Evolutionary conservation across 2,888 invertebrate species (phyloP), one percentile per base, ranked within the genome.

Genomic region (Sinopyrophorus schimmeli): DNA sequence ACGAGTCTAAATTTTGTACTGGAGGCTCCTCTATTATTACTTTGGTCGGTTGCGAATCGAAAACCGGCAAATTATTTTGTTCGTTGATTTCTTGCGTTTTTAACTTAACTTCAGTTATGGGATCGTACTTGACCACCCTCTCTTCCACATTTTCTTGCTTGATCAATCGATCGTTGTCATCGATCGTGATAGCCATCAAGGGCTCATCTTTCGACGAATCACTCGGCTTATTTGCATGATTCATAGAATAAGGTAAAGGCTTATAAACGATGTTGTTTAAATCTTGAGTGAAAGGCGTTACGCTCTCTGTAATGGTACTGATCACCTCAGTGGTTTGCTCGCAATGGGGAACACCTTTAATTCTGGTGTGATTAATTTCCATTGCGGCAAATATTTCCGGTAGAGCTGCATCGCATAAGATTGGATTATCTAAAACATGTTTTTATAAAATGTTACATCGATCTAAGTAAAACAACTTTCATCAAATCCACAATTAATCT

Each of bases 371-470:
- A 65, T 86, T 79, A 18, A 79, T 82, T 65, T 86, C 84, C 74
- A 89, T 78, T 43, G 82, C 77, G 0, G 83, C 80, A 57, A 82
- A 81, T 56, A 89, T 76, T 70, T 87, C 87, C 55, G 82, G 83
- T 46, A 88, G 72, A 5, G 80, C 80, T 42, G 85, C 83, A 67
- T 87, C 86, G 69, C 90, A 90, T 56, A 89, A 74, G 47, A 90
- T 86, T 35, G 90, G 90, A 74, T 90, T 90, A 68, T 87, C 90
- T 90, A 77, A 1, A n/a, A n/a, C n/a, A n/a, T n/a, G n/a, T n/a
- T n/a, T n/a, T n/a, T n/a, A n/a, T n/a, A 79, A 39, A 50, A n/a
- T n/a, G n/a, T n/a, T n/a, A n/a, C n/a, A n/a, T n/a, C n/a, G n/a
- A n/a, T n/a, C n/a, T n/a, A n/a, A n/a, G n/a, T n/a, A n/a, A n/a